These are phyloP conservation scores for Gambusia affinis DNA, from an alignment of 2,113 vertebrate genomes.

Conservation along the genomic window DNA sequence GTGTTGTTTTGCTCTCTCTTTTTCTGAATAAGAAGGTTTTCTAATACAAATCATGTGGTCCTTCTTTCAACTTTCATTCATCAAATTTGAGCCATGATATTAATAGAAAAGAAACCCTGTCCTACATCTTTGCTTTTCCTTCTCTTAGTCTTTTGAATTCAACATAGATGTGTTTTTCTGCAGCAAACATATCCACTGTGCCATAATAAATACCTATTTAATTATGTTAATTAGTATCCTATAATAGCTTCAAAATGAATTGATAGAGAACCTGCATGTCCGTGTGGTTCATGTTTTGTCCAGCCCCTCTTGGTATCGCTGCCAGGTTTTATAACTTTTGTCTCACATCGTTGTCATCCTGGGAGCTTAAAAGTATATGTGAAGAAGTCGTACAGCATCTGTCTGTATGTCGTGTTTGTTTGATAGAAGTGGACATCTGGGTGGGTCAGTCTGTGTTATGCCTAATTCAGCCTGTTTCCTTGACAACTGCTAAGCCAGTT, in stretches of 20 bases:
- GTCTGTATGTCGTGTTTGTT: constrained; percentile 18
- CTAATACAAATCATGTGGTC: too few relatives aligned
- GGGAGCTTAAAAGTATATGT: constrained; percentile 14
- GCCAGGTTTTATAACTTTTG: constrained; percentile 24
- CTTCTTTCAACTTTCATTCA: too few relatives aligned
- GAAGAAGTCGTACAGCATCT: constrained; percentile 16
- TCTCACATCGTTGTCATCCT: constrained; percentile 41
- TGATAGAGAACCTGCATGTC: constrained; percentile 3
- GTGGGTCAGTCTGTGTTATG: constrained; percentile 39
- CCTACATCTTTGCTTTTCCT: too few relatives aligned
- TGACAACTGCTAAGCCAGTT: constrained; percentile 64
- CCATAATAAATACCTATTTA: neutral
- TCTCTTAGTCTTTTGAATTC: neutral
- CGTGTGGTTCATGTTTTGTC: constrained; percentile 31
- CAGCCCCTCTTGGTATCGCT: constrained; percentile 44
- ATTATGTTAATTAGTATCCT: neutral
- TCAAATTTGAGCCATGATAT: too few relatives aligned
- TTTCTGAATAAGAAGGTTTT: too few relatives aligned
- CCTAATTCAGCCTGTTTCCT: constrained; percentile 55
- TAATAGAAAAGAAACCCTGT: too few relatives aligned
- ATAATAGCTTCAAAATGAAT: neutral
- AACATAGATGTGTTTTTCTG: neutral
- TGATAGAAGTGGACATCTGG: constrained; percentile 40
- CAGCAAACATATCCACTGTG: neutral
- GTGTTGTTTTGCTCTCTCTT: too few relatives aligned